Evolutionary conservation across 2,113 vertebrate genomes (phyloP).

Genomic region (Sceloporus tristichus): DNA sequence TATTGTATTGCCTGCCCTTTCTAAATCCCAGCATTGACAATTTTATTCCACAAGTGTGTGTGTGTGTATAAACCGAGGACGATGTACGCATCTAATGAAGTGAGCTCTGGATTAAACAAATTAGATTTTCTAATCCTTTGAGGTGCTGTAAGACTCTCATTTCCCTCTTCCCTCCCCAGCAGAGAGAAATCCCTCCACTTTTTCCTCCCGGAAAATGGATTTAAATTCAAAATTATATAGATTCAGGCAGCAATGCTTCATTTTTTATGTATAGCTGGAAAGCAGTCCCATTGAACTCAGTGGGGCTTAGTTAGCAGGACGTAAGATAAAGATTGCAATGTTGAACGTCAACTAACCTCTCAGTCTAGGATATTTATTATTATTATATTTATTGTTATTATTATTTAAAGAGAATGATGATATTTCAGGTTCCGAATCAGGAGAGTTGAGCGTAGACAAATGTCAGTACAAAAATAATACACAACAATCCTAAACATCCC

Average conservation of each 20-base stretch:
- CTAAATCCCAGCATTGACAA: background rate
- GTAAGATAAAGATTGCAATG: background rate
- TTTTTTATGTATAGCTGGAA: background rate
- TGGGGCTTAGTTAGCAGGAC: background rate
- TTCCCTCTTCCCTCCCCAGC: fast-evolving
- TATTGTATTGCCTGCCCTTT: background rate
- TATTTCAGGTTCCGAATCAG: background rate
- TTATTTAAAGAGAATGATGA: background rate
- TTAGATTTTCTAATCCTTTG: background rate
- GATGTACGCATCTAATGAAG: background rate
- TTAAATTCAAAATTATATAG: no score
- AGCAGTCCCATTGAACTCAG: background rate
- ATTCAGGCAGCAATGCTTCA: background rate
- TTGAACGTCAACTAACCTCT: background rate
- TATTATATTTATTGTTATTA: no score
- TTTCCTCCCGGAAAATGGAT: background rate
- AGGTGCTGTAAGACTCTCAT: background rate
- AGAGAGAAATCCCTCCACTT: background rate
- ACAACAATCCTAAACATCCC: background rate
- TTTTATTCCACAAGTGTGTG: no score
- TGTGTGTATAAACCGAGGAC: background rate
- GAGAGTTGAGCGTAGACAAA: background rate
- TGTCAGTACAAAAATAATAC: background rate
- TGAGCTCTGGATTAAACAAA: background rate
- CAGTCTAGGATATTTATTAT: background rate